Base-by-base conservation (phyloP, 2,888 invertebrate species). In the Chloromyia formosa region DNA sequence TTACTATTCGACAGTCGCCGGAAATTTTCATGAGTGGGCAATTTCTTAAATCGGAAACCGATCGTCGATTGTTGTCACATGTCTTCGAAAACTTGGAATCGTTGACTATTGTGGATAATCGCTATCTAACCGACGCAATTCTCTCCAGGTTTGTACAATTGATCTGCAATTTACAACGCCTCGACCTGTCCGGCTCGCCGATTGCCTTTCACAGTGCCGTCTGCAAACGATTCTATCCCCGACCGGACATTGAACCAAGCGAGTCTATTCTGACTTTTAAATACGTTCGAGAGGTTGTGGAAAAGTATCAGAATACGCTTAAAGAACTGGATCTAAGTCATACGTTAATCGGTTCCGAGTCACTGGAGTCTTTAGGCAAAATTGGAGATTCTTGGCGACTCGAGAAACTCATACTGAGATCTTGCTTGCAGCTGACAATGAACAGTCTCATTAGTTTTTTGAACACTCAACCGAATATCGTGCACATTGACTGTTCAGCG, bases 21-120 rank as follows among this genome's bases (percentile, higher is more conserved):
- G 91, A 91, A 75, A 85, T 93, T 20, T 90, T 93, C 77, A 93
- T 93, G 91, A 90, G 92, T 1, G 93, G 93, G 1, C 87, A 89
- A 14, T 85, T 93, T 54, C 82, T 93, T 54, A 90, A 90, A 79
- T 88, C 88, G 40, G 86, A 88, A 66, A 85, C 87, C 12, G 90
- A 91, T 78, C 86, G 88, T 1, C 84, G 88, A 53, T 80, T 85
- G 62, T 82, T 85, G 14, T 77, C 78, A 1, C 82, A 86, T 45
- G 86, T 85, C 68, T 85, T 89, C 20, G 84, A 86, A 75, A 87
- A 88, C 77, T 84, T 93, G 12, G 87, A 86, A 76, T 85, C 86
- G 72, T 84, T 93, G 23, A 90, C 89, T 74, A 83, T 93, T 74
- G 88, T 89, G 20, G 88, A 89, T 53, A 91, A 93, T 81, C 88